Conservation (phyloP, 2,888 invertebrate genomes). For the Microchrysa polita region DNA sequence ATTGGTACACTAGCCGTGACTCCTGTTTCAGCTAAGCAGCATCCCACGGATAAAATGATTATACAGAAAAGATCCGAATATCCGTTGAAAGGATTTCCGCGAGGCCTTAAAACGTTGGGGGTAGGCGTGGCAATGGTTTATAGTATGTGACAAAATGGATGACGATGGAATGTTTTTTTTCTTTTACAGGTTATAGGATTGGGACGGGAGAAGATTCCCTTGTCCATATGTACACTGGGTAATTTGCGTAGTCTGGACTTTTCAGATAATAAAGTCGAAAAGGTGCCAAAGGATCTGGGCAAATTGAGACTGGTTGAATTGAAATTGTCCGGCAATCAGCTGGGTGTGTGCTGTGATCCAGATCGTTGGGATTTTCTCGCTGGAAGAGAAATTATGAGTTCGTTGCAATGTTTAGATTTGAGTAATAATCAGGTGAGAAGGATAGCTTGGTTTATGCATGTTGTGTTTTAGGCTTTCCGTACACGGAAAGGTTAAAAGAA, state of each 20-base stretch:
- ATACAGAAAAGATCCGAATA: conserved; percentile 74
- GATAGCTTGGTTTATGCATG: no score
- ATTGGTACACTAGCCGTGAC: conserved; percentile 64
- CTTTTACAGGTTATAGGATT: conserved; percentile 67
- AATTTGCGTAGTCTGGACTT: conserved; percentile 75
- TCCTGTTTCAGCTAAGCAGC: conserved; percentile 64
- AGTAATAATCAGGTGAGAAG: conserved; percentile 70
- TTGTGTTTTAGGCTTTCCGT: no score
- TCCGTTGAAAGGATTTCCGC: conserved; percentile 77
- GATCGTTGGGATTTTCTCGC: conserved; percentile 75
- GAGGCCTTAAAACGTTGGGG: conserved; percentile 71
- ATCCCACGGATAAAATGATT: conserved; percentile 68
- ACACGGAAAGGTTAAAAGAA: no score
- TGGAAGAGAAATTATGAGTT: conserved; percentile 66
- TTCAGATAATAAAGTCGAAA: conserved; percentile 75
- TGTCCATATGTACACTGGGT: conserved; percentile 74
- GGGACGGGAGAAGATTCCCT: conserved; percentile 72
- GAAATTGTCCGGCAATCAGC: conserved; percentile 71
- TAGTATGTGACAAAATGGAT: neutral
- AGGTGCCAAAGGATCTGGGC: conserved; percentile 76
- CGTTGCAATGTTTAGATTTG: conserved; percentile 71
- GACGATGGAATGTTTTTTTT: neutral
- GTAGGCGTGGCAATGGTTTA: conserved; percentile 28
- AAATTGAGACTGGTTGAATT: conserved; percentile 72
- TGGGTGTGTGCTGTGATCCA: conserved; percentile 66